phyloP scores from a whole-genome alignment of 2,888 invertebrate species.

The Folsomia manolachei region DNA sequence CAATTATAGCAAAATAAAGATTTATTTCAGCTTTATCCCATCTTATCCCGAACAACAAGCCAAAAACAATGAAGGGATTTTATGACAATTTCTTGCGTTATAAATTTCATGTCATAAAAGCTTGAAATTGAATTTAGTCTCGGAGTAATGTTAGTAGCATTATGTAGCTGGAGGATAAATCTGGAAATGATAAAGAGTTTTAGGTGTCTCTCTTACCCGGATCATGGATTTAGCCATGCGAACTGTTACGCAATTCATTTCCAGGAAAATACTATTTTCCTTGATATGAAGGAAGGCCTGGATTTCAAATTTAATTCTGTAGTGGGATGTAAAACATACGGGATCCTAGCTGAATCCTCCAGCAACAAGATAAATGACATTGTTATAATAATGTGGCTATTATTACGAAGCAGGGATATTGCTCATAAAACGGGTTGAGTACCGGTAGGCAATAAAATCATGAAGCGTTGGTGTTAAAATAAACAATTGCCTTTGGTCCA shows the following conservation, averaged over 20 bases:
- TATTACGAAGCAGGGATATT: background rate
- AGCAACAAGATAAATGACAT: conserved; percentile 1
- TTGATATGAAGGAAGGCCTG: background rate
- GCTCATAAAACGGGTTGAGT: conserved; percentile 13
- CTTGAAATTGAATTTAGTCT: background rate
- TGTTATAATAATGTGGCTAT: conserved; percentile 9
- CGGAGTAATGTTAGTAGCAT: too few species aligned
- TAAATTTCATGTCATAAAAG: background rate
- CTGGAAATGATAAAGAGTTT: too few species aligned
- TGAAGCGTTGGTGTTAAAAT: background rate
- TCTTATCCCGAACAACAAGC: too few species aligned
- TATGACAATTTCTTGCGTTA: background rate
- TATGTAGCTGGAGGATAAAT: too few species aligned
- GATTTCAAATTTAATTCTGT: conserved; percentile 4
- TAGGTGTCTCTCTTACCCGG: too few species aligned
- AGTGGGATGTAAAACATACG: background rate
- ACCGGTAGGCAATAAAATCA: conserved; percentile 6
- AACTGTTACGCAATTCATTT: too few species aligned
- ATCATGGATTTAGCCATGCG: too few species aligned
- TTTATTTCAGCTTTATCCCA: too few species aligned
- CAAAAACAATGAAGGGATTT: too few species aligned
- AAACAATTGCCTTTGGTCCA: background rate
- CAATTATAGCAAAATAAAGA: too few species aligned
- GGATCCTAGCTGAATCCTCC: background rate
- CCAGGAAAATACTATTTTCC: too few species aligned